Conservation (phyloP, 2,888 invertebrate species). For the Sceliomorpha sp. region DNA sequence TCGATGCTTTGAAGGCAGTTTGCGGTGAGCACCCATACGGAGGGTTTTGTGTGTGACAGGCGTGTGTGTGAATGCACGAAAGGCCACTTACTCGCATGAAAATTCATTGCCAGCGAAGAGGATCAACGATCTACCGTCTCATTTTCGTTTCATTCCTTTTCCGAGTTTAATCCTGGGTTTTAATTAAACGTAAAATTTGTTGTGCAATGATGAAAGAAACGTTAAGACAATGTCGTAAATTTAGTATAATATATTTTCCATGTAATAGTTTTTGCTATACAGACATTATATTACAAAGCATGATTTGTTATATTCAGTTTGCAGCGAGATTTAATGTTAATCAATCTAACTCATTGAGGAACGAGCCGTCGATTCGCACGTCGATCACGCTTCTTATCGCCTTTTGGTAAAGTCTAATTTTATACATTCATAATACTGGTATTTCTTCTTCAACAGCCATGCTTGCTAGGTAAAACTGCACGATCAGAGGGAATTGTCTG, state of each 20-base stretch:
- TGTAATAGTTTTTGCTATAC: slow-evolving; percentile 80
- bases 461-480: slow-evolving; percentile 56
- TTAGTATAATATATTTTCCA: slow-evolving; percentile 81
- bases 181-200: too few species aligned
- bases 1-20: slow-evolving; percentile 53
- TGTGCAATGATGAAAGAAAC: background rate
- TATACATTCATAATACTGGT: slow-evolving; percentile 80
- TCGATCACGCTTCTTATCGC: slow-evolving; percentile 54
- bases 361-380: slow-evolving; percentile 45
- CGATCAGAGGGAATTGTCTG: slow-evolving; percentile 49
- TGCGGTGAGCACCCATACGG: slow-evolving; percentile 12
- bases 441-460: slow-evolving; percentile 73
- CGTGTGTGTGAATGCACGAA: slow-evolving; percentile 6
- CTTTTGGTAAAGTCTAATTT: slow-evolving; percentile 67
- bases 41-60: slow-evolving; percentile 31
- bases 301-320: slow-evolving; percentile 72
- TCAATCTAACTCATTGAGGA: slow-evolving; percentile 34
- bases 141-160: too few species aligned
- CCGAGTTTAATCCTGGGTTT: too few species aligned
- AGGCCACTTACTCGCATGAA: slow-evolving; percentile 49
- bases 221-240: slow-evolving; percentile 67
- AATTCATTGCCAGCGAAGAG: slow-evolving; percentile 24
- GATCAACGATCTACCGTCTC: slow-evolving; percentile 15
- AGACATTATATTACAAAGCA: slow-evolving; percentile 81
- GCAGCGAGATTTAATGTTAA: slow-evolving; percentile 67